Percentiles rank a stretch among this genome's conserved stretches.
Evolutionary conservation across 2,113 vertebrate species (phyloP).

Genomic region (Pavo muticus): DNA sequence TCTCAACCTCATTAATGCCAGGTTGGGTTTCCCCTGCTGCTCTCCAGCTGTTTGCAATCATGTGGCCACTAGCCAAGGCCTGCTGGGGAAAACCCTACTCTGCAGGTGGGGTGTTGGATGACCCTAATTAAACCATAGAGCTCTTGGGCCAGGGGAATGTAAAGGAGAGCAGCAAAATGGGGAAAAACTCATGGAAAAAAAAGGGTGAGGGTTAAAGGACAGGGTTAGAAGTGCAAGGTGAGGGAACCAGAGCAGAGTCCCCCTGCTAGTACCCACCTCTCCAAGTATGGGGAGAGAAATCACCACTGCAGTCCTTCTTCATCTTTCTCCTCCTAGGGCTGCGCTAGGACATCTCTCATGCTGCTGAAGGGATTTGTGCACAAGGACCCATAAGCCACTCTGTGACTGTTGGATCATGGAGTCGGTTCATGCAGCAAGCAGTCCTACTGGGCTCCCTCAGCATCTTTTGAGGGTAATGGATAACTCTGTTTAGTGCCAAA

Average conservation of each 20-base stretch:
- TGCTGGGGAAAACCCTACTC: slow-evolving; percentile 50
- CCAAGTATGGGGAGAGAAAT: neutral
- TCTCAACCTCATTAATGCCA: slow-evolving; percentile 22
- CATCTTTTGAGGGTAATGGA: neutral
- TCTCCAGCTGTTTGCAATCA: slow-evolving; percentile 14
- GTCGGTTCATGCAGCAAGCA: neutral
- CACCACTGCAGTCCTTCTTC: neutral
- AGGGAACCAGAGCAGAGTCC: neutral
- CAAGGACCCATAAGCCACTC: neutral
- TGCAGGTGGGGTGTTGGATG: neutral
- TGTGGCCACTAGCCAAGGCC: neutral
- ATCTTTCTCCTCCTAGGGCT: neutral
- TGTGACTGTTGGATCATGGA: neutral
- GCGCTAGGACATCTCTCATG: neutral
- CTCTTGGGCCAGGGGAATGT: neutral
- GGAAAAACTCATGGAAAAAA: neutral
- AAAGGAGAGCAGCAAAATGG: neutral
- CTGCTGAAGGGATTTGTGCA: neutral
- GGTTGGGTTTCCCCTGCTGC: neutral
- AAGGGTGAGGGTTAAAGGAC: neutral
- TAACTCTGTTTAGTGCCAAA: neutral
- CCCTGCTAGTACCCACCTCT: neutral
- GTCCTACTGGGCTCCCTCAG: neutral
- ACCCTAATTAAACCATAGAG: neutral
- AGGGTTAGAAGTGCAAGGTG: neutral